These are phyloP conservation scores for Panthera tigris DNA, from an alignment of 2,113 vertebrate genomes.

Conservation along the genomic window DNA sequence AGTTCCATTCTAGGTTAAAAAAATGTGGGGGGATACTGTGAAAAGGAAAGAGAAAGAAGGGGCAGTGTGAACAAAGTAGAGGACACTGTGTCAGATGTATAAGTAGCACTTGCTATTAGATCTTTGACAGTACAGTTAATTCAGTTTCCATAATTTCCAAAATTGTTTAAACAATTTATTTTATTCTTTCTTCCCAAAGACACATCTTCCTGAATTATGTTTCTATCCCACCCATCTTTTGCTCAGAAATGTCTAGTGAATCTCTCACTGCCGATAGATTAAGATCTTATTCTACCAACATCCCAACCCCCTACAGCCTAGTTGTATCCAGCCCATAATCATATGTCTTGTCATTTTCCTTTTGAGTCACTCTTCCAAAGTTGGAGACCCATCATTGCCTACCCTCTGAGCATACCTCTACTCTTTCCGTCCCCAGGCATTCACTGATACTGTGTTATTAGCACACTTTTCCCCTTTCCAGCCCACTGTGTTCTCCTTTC, in stretches of 20 bases:
- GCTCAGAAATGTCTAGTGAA: neutral
- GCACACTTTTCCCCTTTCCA: neutral
- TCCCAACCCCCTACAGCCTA: neutral
- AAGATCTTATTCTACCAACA: neutral
- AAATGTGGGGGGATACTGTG: neutral
- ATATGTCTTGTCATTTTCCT: too few relatives aligned
- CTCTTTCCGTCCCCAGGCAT: neutral
- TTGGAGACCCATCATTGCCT: neutral
- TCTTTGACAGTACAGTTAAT: neutral
- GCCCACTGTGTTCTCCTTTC: neutral
- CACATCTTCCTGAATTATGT: neutral
- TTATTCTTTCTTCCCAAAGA: constrained; percentile 16
- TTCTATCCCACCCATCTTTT: neutral
- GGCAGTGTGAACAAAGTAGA: neutral
- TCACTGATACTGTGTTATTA: neutral
- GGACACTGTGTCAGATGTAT: neutral
- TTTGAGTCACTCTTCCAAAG: neutral
- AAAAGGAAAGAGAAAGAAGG: neutral
- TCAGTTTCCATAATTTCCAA: neutral
- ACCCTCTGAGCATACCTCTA: neutral
- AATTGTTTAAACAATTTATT: neutral
- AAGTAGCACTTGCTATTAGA: neutral
- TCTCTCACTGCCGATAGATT: neutral
- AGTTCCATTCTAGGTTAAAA: neutral
- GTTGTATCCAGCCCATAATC: neutral